Conservation (phyloP, 2,113 vertebrate species). For the Eulemur rufifrons region DNA sequence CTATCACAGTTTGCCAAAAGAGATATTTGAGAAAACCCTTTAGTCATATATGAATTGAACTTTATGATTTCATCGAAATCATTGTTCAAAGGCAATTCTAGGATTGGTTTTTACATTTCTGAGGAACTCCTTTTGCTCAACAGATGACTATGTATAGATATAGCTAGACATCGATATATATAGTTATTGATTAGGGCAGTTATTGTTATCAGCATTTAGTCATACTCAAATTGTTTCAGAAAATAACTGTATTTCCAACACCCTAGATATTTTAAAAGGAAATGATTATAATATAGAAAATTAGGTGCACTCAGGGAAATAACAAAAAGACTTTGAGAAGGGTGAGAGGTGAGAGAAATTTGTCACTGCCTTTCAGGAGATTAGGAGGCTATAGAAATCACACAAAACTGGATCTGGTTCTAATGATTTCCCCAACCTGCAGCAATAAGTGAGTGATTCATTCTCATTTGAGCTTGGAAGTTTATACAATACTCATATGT, state of each 20-base stretch:
- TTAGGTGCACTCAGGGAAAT: neutral
- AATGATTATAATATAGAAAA: neutral
- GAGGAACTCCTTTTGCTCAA: neutral
- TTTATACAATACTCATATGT: neutral
- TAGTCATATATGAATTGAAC: neutral
- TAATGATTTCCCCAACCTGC: neutral
- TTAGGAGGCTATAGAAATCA: neutral
- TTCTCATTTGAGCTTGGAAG: neutral
- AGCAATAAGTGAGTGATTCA: neutral
- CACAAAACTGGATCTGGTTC: neutral
- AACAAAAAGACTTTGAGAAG: neutral
- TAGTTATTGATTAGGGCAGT: neutral
- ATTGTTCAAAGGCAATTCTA: neutral
- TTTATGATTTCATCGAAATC: neutral
- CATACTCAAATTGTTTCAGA: neutral
- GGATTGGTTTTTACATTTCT: neutral
- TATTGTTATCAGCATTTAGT: neutral
- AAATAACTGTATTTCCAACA: neutral
- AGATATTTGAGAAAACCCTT: neutral
- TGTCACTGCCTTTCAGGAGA: neutral
- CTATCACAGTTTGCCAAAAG: neutral
- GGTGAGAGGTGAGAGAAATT: neutral
- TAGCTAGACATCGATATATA: neutral
- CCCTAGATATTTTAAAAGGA: neutral
- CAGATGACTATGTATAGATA: neutral